phyloP scores from a whole-genome alignment of 2,888 invertebrate species.

The Anaspis maculata region DNA sequence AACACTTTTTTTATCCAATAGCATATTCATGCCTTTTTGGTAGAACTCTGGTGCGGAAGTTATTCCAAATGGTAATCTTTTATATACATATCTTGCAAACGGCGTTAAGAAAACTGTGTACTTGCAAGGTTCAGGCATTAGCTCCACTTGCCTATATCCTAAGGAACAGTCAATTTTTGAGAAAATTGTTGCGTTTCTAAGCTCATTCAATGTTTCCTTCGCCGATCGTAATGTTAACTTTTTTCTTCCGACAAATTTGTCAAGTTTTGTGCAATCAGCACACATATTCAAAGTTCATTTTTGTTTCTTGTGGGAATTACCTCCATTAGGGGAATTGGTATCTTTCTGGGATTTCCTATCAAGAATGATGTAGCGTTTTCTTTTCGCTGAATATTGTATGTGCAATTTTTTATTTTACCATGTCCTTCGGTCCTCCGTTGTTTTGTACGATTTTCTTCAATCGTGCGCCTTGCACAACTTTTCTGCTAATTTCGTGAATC shows the following conservation, averaged over 20 bases:
- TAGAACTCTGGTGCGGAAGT: slow-evolving; percentile 8
- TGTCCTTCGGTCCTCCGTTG: not conserved
- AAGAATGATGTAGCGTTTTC: not conserved
- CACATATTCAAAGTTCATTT: slow-evolving; percentile 24
- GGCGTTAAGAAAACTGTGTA: slow-evolving; percentile 12
- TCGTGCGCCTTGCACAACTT: too few species aligned
- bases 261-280: slow-evolving; percentile 25
- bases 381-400: not conserved
- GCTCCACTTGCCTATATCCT: slow-evolving; percentile 24
- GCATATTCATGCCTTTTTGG: slow-evolving; percentile 6
- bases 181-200: slow-evolving; percentile 17
- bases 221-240: slow-evolving; percentile 16
- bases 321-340: not conserved
- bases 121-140: slow-evolving; percentile 2
- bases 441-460: too few species aligned
- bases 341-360: not conserved
- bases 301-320: slow-evolving; percentile 27
- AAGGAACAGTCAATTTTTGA: slow-evolving; percentile 19
- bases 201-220: slow-evolving; percentile 17
- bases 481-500: not conserved
- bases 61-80: slow-evolving; percentile 12
- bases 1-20: not conserved
- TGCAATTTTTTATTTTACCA: not conserved
- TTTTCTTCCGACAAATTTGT: slow-evolving; percentile 18
- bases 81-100: slow-evolving; percentile 12